Evolutionary conservation across 2,113 vertebrate genomes (phyloP).

Genomic region (Reinhardtius hippoglossoides): DNA sequence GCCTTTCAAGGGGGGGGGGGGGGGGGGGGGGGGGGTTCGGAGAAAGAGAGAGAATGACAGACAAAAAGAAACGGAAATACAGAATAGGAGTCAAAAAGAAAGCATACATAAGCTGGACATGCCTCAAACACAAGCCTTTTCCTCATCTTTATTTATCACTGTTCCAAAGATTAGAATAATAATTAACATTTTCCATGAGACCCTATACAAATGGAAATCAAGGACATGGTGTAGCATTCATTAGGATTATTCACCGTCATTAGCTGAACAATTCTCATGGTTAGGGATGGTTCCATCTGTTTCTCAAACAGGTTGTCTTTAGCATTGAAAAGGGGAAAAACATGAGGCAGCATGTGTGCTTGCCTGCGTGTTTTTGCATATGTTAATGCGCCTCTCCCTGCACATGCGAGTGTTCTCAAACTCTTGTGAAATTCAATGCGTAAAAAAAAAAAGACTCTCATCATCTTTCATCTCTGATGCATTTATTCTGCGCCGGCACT

Average conservation of each 20-base stretch:
- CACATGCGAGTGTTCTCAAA: slow-evolving; percentile 13
- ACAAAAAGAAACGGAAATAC: slow-evolving; percentile 40
- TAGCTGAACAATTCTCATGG: slow-evolving; percentile 50
- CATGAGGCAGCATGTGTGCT: slow-evolving; percentile 31
- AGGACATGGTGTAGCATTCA: slow-evolving; percentile 44
- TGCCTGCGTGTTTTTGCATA: slow-evolving; percentile 40
- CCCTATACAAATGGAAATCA: slow-evolving; percentile 43
- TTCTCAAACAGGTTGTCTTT: slow-evolving; percentile 30
- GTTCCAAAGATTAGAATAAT: slow-evolving; percentile 56
- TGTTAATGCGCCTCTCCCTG: slow-evolving; percentile 24
- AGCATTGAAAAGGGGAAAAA: slow-evolving; percentile 40
- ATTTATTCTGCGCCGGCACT: slow-evolving; percentile 54
- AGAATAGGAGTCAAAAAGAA: slow-evolving; percentile 12
- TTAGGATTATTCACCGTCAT: slow-evolving; percentile 58
- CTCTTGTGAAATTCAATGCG: slow-evolving; percentile 54
- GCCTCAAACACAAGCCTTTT: slow-evolving; percentile 13
- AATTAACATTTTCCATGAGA: slow-evolving; percentile 54
- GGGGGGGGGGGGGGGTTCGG: too few relatives aligned
- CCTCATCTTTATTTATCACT: slow-evolving; percentile 34
- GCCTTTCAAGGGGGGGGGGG: slow-evolving; percentile 52
- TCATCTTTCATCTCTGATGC: slow-evolving; percentile 68
- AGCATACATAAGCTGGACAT: neutral
- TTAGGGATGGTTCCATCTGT: slow-evolving; percentile 46
- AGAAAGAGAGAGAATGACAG: slow-evolving; percentile 30
- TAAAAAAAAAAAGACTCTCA: slow-evolving; percentile 59